Percentiles rank a stretch among this genome's conserved stretches.
Evolutionary conservation across 2,113 vertebrate species (phyloP).

Genomic region (Myotis brandtii): DNA sequence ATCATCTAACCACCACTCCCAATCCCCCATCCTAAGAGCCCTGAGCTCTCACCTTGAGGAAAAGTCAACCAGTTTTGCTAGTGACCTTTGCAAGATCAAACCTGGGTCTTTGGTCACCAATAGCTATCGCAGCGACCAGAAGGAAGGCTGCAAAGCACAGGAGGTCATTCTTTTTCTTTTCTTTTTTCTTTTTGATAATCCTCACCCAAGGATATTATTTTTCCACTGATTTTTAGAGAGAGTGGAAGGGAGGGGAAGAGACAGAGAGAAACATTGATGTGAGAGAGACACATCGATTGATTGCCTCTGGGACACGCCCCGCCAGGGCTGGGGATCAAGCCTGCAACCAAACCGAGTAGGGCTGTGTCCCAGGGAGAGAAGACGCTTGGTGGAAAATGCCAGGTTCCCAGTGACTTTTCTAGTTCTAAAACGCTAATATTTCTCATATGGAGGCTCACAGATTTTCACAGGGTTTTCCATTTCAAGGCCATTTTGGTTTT

Average conservation of each 20-base stretch:
- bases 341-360: not conserved
- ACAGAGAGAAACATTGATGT: no score
- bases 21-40: not conserved
- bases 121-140: not conserved
- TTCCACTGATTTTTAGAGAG: no score
- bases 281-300: no score
- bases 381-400: not conserved
- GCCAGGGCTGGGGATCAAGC: no score
- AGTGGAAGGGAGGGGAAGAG: no score
- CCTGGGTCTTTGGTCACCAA: not conserved
- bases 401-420: conserved; percentile 71
- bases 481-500: conserved; percentile 83
- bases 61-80: conserved; percentile 2
- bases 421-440: conserved; percentile 79
- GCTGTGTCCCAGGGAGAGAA: not conserved
- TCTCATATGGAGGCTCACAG: conserved; percentile 79
- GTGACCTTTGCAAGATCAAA: conserved; percentile 26
- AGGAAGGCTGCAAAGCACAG: not conserved
- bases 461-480: conserved; percentile 82
- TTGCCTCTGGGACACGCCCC: no score
- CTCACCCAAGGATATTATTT: no score
- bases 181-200: no score
- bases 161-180: not conserved
- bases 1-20: not conserved
- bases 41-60: not conserved